phyloP scores from a whole-genome alignment of 2,797 vertebrate species.

The Cygnus olor region DNA sequence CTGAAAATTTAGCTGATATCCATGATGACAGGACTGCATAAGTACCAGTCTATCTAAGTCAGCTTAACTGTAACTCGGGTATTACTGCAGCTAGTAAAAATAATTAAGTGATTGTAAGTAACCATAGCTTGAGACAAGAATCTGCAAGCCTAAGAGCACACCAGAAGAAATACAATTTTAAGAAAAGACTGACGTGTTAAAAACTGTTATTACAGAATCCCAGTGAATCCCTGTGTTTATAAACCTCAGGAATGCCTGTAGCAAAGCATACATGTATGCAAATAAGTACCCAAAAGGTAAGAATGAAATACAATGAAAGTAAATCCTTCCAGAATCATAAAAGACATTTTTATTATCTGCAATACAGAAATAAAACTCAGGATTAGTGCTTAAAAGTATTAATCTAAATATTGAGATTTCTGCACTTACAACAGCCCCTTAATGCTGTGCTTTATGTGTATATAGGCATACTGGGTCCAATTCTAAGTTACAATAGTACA shows the following conservation, averaged over 20 bases:
- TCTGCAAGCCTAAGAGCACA: neutral
- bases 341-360: neutral
- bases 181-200: neutral
- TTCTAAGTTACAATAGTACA: neutral
- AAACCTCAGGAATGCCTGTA: neutral
- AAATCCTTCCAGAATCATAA: neutral
- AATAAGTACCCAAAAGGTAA: neutral
- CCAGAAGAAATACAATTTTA: neutral
- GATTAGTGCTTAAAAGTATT: neutral
- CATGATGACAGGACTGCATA: neutral
- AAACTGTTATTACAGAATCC: neutral
- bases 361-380: neutral
- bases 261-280: neutral
- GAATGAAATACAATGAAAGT: neutral
- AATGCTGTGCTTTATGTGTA: neutral
- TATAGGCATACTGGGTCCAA: neutral
- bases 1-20: neutral
- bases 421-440: neutral
- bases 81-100: neutral
- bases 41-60: neutral
- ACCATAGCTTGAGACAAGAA: neutral
- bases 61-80: neutral
- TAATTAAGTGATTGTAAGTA: neutral
- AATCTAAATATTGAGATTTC: neutral
- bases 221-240: neutral